Evolutionary conservation across 64 coral and sea anemone species (phyloP), one percentile per base, ranked within the genome.

Genomic region (Porites australiensis): DNA sequence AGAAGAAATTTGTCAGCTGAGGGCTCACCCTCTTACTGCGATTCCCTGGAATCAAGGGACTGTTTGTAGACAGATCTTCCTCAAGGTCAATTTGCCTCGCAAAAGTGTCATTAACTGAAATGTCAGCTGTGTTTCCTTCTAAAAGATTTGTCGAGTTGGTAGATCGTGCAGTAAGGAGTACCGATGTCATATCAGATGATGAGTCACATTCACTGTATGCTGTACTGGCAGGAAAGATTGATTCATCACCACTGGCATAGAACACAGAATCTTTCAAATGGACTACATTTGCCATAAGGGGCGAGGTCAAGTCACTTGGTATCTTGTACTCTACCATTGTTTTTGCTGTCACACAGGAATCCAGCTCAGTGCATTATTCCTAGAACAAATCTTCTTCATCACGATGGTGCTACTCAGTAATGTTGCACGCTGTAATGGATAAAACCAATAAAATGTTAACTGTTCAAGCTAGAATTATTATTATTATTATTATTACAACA

Each of bases 181-280:
- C 22, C 12, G 81, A 84, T 20, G 81, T 84, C 63, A 84, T 51
- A 8, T 84, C 81, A 10, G 81, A 84, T 50, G 61, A 67, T 8
- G 81, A 84, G 10, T 69, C 63, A 23, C 46, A 68, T 13, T 84
- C 81, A 68, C 81, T 84, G 47, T 18, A 47, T 4, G 59, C 6
- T 47, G 81, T 69, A 64, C 81, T 84, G 7, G 81, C 63, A 12
- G 81, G 81, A 52, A 84, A 68, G 7, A 84, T 12, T n/a, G 81
- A 84, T 22, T 84, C 81, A 84, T 84, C 62, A 20, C 81, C 64
- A 51, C 62, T 84, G 6, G 64, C 19, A 64, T 48, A 48, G 18
- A 62, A 64, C 9, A 60, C 22, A n/a, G 61, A 8, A 51, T 84
- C 81, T 69, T 4, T 49, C 11, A 84, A 84, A 68, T 84, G 45